These are phyloP conservation scores for Conopomorpha cramerella DNA, from an alignment of 1,140 invertebrate species.

Conservation along the genomic window DNA sequence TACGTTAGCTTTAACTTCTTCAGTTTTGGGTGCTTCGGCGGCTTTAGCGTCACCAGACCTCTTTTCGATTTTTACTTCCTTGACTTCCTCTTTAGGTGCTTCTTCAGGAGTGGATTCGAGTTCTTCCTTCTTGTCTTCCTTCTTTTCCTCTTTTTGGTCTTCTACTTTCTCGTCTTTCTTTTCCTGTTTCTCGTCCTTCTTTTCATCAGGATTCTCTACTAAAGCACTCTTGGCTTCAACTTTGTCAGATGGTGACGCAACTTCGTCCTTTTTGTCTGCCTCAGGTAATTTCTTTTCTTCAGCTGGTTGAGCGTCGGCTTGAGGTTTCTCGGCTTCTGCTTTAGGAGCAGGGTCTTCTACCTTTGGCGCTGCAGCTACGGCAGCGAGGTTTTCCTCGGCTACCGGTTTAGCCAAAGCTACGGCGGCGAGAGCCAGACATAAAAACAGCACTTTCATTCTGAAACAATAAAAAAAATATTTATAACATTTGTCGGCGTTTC, in stretches of 20 bases:
- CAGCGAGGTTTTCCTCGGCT: slow-evolving; percentile 28
- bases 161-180: slow-evolving; percentile 5
- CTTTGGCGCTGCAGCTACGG: neutral
- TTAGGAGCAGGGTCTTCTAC: slow-evolving; percentile 12
- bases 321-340: slow-evolving; percentile 16
- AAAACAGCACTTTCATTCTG: slow-evolving; percentile 55
- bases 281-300: slow-evolving; percentile 19
- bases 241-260: slow-evolving; percentile 12
- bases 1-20: neutral
- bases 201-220: slow-evolving; percentile 6
- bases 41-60: neutral
- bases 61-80: neutral
- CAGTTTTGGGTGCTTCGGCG: neutral
- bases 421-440: slow-evolving; percentile 50
- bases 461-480: slow-evolving; percentile 27
- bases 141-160: slow-evolving; percentile 8
- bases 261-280: slow-evolving; percentile 10
- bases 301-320: slow-evolving; percentile 8
- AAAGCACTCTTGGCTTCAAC: slow-evolving; percentile 1
- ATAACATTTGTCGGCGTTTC: slow-evolving; percentile 28
- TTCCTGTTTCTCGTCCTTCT: slow-evolving; percentile 5
- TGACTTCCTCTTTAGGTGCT: neutral
- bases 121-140: slow-evolving; percentile 9
- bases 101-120: slow-evolving; percentile 10
- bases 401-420: slow-evolving; percentile 45